Evolutionary conservation across 1,140 invertebrate genomes (phyloP), one percentile per base, ranked within the genome.

Genomic region (Fopius arisanus): DNA sequence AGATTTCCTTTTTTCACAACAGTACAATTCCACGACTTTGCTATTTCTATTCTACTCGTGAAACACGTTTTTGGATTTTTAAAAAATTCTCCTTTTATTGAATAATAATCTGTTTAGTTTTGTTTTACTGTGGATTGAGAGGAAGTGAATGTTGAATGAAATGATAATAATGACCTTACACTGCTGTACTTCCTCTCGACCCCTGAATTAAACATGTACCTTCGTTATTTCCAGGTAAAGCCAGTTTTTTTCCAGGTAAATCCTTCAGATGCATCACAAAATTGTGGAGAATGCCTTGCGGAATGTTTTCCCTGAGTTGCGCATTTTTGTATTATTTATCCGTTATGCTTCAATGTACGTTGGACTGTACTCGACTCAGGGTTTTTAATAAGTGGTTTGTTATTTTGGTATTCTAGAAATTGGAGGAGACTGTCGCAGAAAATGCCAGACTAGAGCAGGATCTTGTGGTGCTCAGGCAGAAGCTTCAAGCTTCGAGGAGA

Each of bases 351-450:
- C 21, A 72, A 63, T 69, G 41, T 70, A 77, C 74, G 40, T 37
- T 70, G 71, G 75, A 65, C 14, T 48, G 19, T 67, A 14, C 37
- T 16, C 43, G 43, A 19, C 7, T 19, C 16, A 4, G 5, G 16
- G 7, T 48, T 12, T 48, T 48, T 48, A n/a, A 48, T 14, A 29
- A 26, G 54, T 65, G 48, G 7, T 29, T 23, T 48, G 21, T 62
- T 70, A 66, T 48, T 51, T 3, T 51, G 37, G 59, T 21, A 75
- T 84, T 87, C 19, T 84, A 96, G 94, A 95, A 95, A 91, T 86
- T 97, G 71, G 96, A 97, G 85, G 95, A 96, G 82, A 96, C 94
- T 0, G 94, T 96, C 14, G 94, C 94, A 0, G 95, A 96, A 74
- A 97, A 96, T 84, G 94, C 94, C 9, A 91, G 94, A 7, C 84